phyloP scores from a whole-genome alignment of 2,113 vertebrate species.

The Rhea pennata region DNA sequence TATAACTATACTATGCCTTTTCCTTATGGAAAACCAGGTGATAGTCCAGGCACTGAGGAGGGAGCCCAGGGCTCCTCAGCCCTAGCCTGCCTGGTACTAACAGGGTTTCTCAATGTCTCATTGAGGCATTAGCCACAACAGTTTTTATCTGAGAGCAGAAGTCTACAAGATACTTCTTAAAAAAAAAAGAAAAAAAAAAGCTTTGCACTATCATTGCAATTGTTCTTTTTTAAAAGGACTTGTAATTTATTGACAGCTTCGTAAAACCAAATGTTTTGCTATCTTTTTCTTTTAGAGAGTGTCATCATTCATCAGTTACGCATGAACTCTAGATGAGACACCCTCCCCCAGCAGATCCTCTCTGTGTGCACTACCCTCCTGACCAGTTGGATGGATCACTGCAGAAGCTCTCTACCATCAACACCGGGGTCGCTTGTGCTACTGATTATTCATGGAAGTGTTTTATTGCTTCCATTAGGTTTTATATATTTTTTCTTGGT shows the following conservation, averaged over 20 bases:
- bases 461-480: conserved; percentile 63
- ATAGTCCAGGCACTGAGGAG: not conserved
- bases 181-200: not conserved
- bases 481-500: conserved; percentile 30
- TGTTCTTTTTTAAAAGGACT: not conserved
- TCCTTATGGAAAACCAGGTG: not conserved
- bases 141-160: not conserved
- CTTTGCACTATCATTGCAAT: not conserved
- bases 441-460: conserved; percentile 76
- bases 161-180: not conserved
- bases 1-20: not conserved
- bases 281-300: conserved; percentile 84
- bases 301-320: conserved; percentile 87
- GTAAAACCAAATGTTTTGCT: conserved; percentile 46
- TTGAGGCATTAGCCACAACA: not conserved
- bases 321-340: conserved; percentile 82
- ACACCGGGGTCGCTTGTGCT: conserved; percentile 72
- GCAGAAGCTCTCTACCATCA: conserved; percentile 42
- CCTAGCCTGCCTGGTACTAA: not conserved
- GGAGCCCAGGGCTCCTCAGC: not conserved
- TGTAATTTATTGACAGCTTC: not conserved
- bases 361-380: conserved; percentile 57
- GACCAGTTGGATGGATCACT: conserved; percentile 59
- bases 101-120: not conserved
- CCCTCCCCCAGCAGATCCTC: not conserved